phyloP scores from a whole-genome alignment of 2,888 invertebrate genomes.

The Arrhopalites spinosus region DNA sequence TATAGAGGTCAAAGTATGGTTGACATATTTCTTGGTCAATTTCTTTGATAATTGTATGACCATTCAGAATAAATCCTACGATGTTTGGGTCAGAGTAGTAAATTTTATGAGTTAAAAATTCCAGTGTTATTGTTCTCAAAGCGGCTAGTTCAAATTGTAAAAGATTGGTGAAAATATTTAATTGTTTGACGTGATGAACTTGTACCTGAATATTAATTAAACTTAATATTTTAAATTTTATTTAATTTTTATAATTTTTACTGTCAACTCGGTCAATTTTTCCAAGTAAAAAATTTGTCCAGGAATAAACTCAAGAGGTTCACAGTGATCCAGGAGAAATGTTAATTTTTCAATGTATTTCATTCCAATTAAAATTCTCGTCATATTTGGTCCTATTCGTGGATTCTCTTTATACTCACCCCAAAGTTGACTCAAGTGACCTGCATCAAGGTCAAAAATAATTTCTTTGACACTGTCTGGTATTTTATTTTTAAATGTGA shows the following conservation, averaged over 20 bases:
- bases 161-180: neutral
- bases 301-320: too few relatives aligned
- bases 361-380: too few relatives aligned
- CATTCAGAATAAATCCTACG: neutral
- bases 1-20: conserved; percentile 3
- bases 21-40: neutral
- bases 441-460: neutral
- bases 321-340: too few relatives aligned
- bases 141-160: neutral
- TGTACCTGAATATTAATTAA: neutral
- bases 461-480: neutral
- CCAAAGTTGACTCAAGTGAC: too few relatives aligned
- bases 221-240: too few relatives aligned
- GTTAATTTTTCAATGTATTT: too few relatives aligned
- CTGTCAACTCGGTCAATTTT: too few relatives aligned
- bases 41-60: neutral
- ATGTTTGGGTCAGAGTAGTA: neutral
- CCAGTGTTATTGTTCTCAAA: neutral
- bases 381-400: too few relatives aligned
- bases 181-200: neutral
- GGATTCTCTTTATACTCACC: too few relatives aligned
- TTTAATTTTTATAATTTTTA: too few relatives aligned
- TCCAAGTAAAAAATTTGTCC: too few relatives aligned
- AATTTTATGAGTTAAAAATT: neutral
- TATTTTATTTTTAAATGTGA: neutral